Evolutionary conservation across 2,113 vertebrate genomes (phyloP).

Genomic region (Malaclemys terrapin): DNA sequence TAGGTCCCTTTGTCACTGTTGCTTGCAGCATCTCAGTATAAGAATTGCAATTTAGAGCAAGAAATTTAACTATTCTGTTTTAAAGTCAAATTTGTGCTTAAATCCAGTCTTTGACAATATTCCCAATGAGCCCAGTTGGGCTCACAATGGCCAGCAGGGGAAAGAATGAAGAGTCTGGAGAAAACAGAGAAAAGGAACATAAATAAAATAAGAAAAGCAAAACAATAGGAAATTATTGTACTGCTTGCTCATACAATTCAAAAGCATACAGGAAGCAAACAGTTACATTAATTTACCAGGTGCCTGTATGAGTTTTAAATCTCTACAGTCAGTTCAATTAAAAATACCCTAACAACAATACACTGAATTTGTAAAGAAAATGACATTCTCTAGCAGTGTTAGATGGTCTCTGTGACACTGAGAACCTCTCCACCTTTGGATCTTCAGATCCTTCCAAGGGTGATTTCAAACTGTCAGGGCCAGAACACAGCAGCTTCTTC

Average conservation of each 20-base stretch:
- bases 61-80: not conserved
- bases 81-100: slow-evolving; percentile 4
- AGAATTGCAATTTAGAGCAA: slow-evolving; percentile 19
- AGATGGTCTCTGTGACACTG: slow-evolving; percentile 79
- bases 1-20: not conserved
- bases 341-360: slow-evolving; percentile 61
- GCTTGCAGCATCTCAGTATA: not conserved
- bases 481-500: slow-evolving; percentile 70
- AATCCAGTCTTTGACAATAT: slow-evolving; percentile 29
- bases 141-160: not conserved
- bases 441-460: slow-evolving; percentile 43
- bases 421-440: slow-evolving; percentile 57
- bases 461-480: slow-evolving; percentile 62
- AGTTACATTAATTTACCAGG: slow-evolving; percentile 66
- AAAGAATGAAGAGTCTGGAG: slow-evolving; percentile 35
- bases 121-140: not conserved
- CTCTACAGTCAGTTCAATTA: slow-evolving; percentile 64
- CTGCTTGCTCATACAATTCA: slow-evolving; percentile 27
- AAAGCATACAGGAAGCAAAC: slow-evolving; percentile 39
- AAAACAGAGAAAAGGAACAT: not conserved
- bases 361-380: slow-evolving; percentile 71
- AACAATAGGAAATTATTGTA: slow-evolving; percentile 42
- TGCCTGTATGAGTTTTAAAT: slow-evolving; percentile 58
- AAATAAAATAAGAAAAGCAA: slow-evolving; percentile 30
- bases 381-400: slow-evolving; percentile 73